A percentile compares a stretch with the other conserved stretches of the same genome.
These are phyloP conservation scores for Stomorhina lunata DNA, from an alignment of 2,888 invertebrate genomes.

Conservation along the genomic window DNA sequence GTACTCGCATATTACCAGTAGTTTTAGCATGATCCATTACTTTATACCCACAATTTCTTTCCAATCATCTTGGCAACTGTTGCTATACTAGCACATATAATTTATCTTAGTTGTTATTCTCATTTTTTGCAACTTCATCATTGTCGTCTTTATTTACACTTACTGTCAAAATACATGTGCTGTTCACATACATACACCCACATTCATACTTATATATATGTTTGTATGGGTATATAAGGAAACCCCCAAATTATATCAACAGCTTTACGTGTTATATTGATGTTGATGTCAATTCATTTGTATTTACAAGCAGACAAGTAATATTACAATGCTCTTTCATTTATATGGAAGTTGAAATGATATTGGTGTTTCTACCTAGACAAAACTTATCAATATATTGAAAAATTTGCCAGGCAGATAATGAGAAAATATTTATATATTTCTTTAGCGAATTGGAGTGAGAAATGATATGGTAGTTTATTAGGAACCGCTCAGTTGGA, in stretches of 20 bases:
- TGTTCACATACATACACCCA: background rate
- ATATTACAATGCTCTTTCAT: background rate
- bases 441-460: background rate
- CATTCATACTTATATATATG: background rate
- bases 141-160: background rate
- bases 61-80: background rate
- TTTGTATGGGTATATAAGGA: background rate
- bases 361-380: background rate
- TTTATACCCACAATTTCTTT: background rate
- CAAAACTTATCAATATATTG: constrained; percentile 2
- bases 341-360: background rate
- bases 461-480: no score
- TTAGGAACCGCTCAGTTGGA: no score
- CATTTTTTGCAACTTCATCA: background rate
- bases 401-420: constrained; percentile 21
- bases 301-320: no score
- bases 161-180: background rate
- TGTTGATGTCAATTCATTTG: background rate
- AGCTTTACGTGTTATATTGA: background rate
- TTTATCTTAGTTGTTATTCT: background rate
- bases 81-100: background rate
- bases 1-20: background rate
- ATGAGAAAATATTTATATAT: background rate
- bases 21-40: background rate
- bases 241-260: background rate